phyloP scores from a whole-genome alignment of 2,888 invertebrate genomes.

The Lutraria lutraria region DNA sequence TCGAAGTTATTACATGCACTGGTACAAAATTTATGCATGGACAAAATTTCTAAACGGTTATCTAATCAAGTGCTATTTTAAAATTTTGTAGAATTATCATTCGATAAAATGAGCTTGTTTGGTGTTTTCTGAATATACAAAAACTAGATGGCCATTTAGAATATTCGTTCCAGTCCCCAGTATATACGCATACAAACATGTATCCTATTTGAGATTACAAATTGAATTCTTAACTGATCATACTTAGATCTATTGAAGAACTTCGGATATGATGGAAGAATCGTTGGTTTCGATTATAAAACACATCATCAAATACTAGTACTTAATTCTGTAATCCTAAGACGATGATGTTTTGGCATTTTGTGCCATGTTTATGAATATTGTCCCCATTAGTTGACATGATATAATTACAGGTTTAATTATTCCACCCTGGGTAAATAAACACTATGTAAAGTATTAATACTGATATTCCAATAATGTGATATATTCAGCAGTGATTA shows the following conservation, averaged over 20 bases:
- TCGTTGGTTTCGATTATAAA: not conserved
- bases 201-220: not conserved
- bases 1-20: too few species aligned
- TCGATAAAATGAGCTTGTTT: too few species aligned
- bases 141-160: too few species aligned
- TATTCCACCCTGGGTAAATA: not conserved
- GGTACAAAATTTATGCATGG: too few species aligned
- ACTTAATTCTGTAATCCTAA: not conserved
- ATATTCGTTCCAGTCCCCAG: not conserved
- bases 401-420: slow-evolving; percentile 4
- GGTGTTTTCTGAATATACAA: too few species aligned
- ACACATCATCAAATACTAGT: not conserved
- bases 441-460: not conserved
- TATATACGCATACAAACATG: not conserved
- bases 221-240: not conserved
- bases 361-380: not conserved
- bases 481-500: not conserved
- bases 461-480: not conserved
- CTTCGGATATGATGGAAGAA: not conserved
- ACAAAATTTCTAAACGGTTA: too few species aligned
- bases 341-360: not conserved
- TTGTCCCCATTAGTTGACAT: slow-evolving; percentile 11
- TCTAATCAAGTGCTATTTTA: too few species aligned
- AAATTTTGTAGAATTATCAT: too few species aligned
- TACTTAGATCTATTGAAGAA: not conserved